Evolutionary conservation across 2,113 vertebrate genomes (phyloP).

Genomic region (Jaculus jaculus): DNA sequence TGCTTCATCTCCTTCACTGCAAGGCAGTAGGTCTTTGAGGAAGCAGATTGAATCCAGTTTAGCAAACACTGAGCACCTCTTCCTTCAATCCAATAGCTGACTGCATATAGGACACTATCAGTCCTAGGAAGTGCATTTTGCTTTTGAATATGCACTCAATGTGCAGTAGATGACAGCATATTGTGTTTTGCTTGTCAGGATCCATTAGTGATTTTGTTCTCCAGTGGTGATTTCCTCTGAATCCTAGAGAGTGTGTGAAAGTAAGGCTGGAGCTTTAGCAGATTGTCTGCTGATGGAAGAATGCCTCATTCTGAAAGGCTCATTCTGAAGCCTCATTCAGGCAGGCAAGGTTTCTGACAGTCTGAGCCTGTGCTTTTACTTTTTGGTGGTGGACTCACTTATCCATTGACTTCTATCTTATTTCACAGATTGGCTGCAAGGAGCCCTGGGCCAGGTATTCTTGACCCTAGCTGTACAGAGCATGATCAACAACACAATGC

Average conservation of each 20-base stretch:
- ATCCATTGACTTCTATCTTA: neutral
- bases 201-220: constrained; percentile 22
- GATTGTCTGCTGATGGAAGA: neutral
- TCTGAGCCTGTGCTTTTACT: neutral
- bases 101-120: neutral
- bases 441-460: neutral
- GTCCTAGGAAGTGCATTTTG: neutral
- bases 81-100: constrained; percentile 14
- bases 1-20: constrained; percentile 2
- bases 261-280: constrained; percentile 24
- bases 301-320: neutral
- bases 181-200: neutral
- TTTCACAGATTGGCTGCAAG: neutral
- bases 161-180: constrained; percentile 14
- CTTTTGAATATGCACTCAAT: constrained; percentile 37
- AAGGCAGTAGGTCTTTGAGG: neutral
- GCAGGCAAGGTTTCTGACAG: too few species aligned
- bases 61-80: neutral
- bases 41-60: constrained; percentile 30
- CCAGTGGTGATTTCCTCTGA: constrained; percentile 8
- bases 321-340: neutral
- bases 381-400: neutral
- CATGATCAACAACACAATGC: neutral
- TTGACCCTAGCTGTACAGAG: neutral
- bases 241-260: constrained; percentile 22